Conservation (phyloP, 53 echinoderm and acorn worm species). For the Echinometra lucunter region DNA sequence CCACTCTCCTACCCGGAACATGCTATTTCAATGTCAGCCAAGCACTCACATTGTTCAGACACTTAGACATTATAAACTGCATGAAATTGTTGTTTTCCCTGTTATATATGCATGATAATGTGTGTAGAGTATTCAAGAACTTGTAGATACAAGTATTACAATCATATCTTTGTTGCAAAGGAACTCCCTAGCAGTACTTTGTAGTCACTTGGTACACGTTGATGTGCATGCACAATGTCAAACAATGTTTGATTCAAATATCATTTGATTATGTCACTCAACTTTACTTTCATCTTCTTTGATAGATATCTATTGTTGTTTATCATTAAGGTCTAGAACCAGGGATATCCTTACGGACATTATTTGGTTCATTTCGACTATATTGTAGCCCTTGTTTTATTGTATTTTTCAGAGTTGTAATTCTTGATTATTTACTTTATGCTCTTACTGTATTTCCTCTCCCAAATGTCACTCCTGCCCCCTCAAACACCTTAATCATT, state of each 20-base stretch:
- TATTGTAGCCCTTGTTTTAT: neutral
- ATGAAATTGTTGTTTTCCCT: constrained; percentile 49
- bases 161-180: neutral
- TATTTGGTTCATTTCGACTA: neutral
- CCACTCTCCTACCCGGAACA: neutral
- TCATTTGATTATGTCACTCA: neutral
- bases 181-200: neutral
- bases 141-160: no score
- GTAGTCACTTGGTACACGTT: neutral
- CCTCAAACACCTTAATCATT: neutral
- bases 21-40: neutral
- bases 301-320: neutral
- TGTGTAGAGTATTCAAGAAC: neutral
- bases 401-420: constrained; percentile 6
- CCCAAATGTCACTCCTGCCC: neutral
- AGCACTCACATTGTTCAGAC: neutral
- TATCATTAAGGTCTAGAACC: neutral
- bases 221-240: constrained; percentile 24
- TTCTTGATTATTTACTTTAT: constrained; percentile 31
- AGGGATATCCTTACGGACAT: neutral
- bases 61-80: constrained; percentile 1
- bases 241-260: neutral
- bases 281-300: neutral
- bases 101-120: neutral
- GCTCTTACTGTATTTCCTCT: neutral